A percentile compares a stretch with the other conserved stretches of the same genome.
These are phyloP conservation scores for Leptinotarsa juncta DNA, from an alignment of 2,888 invertebrate genomes.

Conservation along the genomic window DNA sequence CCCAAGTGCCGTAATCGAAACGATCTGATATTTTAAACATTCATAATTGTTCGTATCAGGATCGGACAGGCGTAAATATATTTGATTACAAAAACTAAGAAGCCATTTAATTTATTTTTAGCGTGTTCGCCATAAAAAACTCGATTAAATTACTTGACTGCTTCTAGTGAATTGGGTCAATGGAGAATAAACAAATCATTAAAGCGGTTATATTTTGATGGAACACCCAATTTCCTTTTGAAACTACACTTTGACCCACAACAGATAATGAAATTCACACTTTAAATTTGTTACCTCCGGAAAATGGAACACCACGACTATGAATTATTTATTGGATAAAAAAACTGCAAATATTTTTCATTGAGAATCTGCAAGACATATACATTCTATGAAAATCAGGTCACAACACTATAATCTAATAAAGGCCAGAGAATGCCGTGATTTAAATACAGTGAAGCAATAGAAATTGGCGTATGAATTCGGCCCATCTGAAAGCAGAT, in stretches of 20 bases:
- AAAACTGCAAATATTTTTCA: no score
- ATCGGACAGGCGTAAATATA: neutral
- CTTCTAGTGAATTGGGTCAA: slow-evolving; percentile 1
- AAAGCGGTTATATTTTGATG: slow-evolving; percentile 17
- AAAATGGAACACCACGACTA: neutral
- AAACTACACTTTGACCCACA: neutral
- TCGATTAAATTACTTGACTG: neutral
- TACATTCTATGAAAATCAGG: no score
- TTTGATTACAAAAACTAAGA: neutral
- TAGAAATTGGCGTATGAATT: no score
- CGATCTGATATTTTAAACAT: no score
- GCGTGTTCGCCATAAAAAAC: slow-evolving; percentile 4
- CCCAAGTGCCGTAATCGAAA: neutral
- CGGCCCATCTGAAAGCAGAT: no score
- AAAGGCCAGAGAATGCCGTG: no score
- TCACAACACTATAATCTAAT: no score
- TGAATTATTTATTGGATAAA: neutral
- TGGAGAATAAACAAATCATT: slow-evolving; percentile 2
- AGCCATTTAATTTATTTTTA: neutral
- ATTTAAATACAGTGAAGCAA: no score
- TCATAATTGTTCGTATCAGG: neutral
- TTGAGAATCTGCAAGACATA: no score
- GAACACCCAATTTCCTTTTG: neutral
- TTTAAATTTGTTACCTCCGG: neutral
- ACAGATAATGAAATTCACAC: neutral